A percentile compares a stretch with the other conserved stretches of the same genome.
Conservation (phyloP, 37 sponge, comb jelly and placozoan genomes). For the Oopsacas minuta region DNA sequence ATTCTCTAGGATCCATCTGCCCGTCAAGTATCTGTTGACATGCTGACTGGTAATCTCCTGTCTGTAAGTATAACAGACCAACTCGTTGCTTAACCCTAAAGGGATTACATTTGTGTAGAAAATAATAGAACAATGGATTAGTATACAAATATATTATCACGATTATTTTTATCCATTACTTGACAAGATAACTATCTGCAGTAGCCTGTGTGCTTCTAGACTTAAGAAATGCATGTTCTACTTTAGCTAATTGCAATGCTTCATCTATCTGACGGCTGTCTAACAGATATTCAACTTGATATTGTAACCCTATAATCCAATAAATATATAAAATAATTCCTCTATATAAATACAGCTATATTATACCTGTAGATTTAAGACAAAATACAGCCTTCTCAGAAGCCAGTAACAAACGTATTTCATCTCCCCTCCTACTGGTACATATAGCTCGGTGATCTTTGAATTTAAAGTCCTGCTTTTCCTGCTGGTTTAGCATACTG, state of each 20-base stretch:
- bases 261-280: constrained; percentile 48
- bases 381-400: neutral
- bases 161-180: no score
- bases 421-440: neutral
- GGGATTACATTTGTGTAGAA: neutral
- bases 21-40: neutral
- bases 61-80: neutral
- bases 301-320: neutral
- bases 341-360: no score
- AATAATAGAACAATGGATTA: no score
- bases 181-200: neutral
- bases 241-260: constrained; percentile 50
- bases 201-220: constrained; percentile 10
- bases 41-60: neutral
- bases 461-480: constrained; percentile 4
- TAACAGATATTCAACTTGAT: constrained; percentile 36
- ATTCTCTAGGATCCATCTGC: constrained; percentile 15
- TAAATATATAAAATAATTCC: no score
- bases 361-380: neutral
- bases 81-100: neutral
- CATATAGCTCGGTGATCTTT: neutral
- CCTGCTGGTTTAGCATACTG: constrained; percentile 15
- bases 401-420: neutral
- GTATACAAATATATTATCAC: no score
- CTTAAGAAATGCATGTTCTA: constrained; percentile 15